A percentile compares a stretch with the other conserved stretches of the same genome.
Evolutionary conservation across 2,113 vertebrate genomes (phyloP).

Genomic region (Platichthys stellatus): DNA sequence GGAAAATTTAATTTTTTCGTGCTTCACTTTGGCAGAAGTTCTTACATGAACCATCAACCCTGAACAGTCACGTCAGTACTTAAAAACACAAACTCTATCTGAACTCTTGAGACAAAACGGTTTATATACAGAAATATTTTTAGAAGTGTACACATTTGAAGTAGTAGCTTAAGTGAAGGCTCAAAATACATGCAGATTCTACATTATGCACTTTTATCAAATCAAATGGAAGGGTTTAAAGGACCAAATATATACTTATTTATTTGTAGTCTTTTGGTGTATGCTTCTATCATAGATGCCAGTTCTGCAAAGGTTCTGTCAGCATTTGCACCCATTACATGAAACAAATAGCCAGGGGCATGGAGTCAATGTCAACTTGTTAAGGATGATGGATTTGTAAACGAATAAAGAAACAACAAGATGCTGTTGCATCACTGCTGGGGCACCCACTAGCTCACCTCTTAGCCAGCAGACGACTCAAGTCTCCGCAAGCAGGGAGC

Average conservation of each 20-base stretch:
- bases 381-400: not conserved
- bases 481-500: too few species aligned
- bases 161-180: not conserved
- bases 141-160: too few species aligned
- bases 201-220: not conserved
- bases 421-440: too few species aligned
- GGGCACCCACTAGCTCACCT: too few species aligned
- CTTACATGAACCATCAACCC: not conserved
- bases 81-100: too few species aligned
- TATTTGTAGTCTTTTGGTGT: not conserved
- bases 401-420: not conserved
- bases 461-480: too few species aligned
- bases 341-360: not conserved
- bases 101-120: not conserved
- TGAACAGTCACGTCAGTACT: too few species aligned
- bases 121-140: not conserved
- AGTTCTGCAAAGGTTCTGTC: not conserved
- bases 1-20: not conserved
- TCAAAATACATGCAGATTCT: not conserved
- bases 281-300: not conserved
- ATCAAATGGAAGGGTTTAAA: not conserved
- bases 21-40: conserved; percentile 20
- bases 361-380: not conserved
- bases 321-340: not conserved
- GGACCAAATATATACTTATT: not conserved